These are phyloP conservation scores for Metaphire vulgaris DNA, from an alignment of 1,140 invertebrate species.

Conservation along the genomic window DNA sequence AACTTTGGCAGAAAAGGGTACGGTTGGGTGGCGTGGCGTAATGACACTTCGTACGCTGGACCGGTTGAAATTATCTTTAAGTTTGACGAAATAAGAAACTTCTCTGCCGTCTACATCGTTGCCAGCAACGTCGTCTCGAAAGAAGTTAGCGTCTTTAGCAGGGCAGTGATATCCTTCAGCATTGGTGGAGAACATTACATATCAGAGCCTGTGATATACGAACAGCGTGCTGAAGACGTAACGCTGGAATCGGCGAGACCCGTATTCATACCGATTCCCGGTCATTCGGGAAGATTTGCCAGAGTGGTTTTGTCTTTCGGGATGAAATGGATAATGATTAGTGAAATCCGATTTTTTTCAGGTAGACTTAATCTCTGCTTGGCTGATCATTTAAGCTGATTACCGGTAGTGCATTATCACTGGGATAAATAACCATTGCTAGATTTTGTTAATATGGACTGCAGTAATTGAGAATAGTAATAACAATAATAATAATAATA, in stretches of 20 bases:
- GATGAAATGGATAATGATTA: conserved; percentile 79
- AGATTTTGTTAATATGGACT: too few relatives aligned
- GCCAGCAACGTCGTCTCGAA: conserved; percentile 66
- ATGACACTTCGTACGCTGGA: conserved; percentile 57
- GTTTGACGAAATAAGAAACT: conserved; percentile 79
- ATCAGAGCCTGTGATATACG: conserved; percentile 63
- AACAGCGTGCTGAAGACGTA: conserved; percentile 57
- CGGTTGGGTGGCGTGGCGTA: conserved; percentile 85
- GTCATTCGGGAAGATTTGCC: conserved; percentile 62
- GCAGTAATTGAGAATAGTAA: too few relatives aligned
- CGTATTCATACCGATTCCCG: background rate
- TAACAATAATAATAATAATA: too few relatives aligned
- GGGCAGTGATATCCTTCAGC: conserved; percentile 67
- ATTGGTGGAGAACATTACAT: background rate
- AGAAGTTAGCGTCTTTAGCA: conserved; percentile 59
- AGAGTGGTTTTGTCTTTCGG: conserved; percentile 73
- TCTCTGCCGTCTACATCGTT: conserved; percentile 74
- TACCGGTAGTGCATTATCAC: too few relatives aligned
- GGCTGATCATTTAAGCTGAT: too few relatives aligned
- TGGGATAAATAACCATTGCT: too few relatives aligned
- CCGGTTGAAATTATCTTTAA: conserved; percentile 61
- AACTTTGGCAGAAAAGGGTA: conserved; percentile 65
- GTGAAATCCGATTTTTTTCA: conserved; percentile 63
- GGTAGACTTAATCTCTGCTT: too few relatives aligned
- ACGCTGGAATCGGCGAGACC: background rate